A percentile compares a stretch with the other conserved stretches of the same genome.
Evolutionary conservation across 2,888 invertebrate genomes (phyloP).

Genomic region (Dicranocentrus wangi): DNA sequence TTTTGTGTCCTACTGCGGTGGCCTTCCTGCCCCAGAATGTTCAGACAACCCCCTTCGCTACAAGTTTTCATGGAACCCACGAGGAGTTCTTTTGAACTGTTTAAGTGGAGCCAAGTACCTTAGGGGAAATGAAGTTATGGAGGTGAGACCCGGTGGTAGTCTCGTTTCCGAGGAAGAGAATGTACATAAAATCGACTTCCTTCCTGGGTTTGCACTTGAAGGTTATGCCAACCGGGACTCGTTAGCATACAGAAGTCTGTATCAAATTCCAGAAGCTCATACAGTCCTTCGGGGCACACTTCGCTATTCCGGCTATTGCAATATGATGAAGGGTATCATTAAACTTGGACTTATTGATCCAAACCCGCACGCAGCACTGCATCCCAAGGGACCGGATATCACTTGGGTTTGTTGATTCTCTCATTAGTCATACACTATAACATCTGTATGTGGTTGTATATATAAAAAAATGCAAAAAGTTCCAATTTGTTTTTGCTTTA

Average conservation of each 20-base stretch:
- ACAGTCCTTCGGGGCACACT: slow-evolving; percentile 75
- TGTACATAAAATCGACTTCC: slow-evolving; percentile 86
- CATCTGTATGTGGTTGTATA: slow-evolving; percentile 78
- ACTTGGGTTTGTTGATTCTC: slow-evolving; percentile 85
- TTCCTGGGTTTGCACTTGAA: slow-evolving; percentile 96
- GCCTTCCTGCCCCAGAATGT: slow-evolving; percentile 91
- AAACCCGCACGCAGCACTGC: slow-evolving; percentile 90
- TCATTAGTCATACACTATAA: slow-evolving; percentile 19
- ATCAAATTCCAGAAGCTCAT: slow-evolving; percentile 85
- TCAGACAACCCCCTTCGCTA: slow-evolving; percentile 78
- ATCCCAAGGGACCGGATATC: slow-evolving; percentile 94
- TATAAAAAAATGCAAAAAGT: too few relatives aligned
- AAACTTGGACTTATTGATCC: slow-evolving; percentile 79
- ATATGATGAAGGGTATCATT: slow-evolving; percentile 14
- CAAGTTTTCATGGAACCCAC: slow-evolving; percentile 98
- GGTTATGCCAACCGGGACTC: slow-evolving; percentile 98
- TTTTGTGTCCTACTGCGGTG: slow-evolving; percentile 95
- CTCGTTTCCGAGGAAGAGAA: slow-evolving; percentile 81
- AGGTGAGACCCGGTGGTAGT: slow-evolving; percentile 88
- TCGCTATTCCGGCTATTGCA: slow-evolving; percentile 22
- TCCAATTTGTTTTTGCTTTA: too few relatives aligned
- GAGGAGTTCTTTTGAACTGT: slow-evolving; percentile 92
- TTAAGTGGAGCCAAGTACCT: slow-evolving; percentile 91
- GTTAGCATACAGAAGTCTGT: slow-evolving; percentile 87
- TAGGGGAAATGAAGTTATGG: slow-evolving; percentile 82